Conservation (phyloP, 2,797 vertebrate genomes). For the Phrynocephalus forsythii region DNA sequence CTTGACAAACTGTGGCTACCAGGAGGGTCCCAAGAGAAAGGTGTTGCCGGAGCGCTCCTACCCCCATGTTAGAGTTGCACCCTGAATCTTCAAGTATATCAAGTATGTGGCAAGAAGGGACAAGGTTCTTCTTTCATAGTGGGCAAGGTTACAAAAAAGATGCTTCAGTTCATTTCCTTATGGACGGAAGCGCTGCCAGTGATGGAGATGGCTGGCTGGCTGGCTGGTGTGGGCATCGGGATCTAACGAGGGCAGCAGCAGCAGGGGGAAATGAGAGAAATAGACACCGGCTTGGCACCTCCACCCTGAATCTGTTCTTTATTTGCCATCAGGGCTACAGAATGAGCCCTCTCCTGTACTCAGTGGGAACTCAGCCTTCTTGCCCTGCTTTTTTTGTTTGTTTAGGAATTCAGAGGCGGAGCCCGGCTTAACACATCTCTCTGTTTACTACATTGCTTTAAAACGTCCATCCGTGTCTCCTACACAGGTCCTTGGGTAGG, state of each 20-base stretch:
- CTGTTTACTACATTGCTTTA: background rate
- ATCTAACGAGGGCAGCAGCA: background rate
- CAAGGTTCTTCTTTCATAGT: background rate
- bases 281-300: background rate
- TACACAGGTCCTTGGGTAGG: conserved; percentile 27
- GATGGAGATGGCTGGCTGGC: background rate
- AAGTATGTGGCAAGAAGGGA: background rate
- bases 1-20: background rate
- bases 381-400: conserved; percentile 40
- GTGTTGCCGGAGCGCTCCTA: background rate
- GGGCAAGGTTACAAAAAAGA: background rate
- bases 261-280: rapidly evolving
- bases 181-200: background rate
- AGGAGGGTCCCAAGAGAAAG: background rate
- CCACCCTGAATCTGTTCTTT: conserved; percentile 16
- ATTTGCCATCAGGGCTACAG: conserved; percentile 13
- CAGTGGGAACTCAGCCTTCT: conserved; percentile 41
- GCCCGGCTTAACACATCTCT: conserved; percentile 27
- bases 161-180: background rate
- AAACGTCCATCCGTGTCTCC: conserved; percentile 23
- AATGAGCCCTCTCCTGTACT: conserved; percentile 47
- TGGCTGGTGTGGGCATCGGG: background rate
- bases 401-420: conserved; percentile 51
- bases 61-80: no score
- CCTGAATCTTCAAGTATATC: background rate